These are phyloP conservation scores for Eudemis profundana DNA, from an alignment of 2,888 invertebrate genomes.

Conservation along the genomic window DNA sequence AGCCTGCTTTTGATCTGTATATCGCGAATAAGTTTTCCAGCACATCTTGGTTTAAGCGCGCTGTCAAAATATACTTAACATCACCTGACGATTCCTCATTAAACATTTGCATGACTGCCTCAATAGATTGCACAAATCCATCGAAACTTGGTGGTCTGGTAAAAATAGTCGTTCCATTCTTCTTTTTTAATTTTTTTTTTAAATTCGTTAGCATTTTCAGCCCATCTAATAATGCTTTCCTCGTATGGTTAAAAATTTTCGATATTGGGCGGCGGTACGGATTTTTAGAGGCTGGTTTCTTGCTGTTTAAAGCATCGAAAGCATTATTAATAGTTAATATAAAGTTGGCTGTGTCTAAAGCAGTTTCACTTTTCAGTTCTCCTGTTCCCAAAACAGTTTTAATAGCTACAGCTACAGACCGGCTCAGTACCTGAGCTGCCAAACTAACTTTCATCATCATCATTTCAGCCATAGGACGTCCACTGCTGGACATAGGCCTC, in stretches of 20 bases:
- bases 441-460: no score
- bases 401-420: background rate
- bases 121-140: constrained; percentile 3
- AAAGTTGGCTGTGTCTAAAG: background rate
- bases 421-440: no score
- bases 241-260: background rate
- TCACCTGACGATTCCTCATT: background rate
- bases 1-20: constrained; percentile 1
- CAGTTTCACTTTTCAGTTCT: background rate
- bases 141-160: background rate
- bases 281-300: background rate
- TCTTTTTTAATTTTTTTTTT: background rate
- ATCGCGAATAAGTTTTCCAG: background rate
- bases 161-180: background rate
- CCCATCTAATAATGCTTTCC: background rate
- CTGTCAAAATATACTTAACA: background rate
- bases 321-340: background rate
- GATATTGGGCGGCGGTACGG: background rate
- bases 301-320: background rate
- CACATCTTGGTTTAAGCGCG: background rate
- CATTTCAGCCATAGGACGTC: no score
- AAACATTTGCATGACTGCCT: constrained; percentile 1
- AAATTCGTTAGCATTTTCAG: background rate
- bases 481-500: no score
- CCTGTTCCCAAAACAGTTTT: background rate